These are phyloP conservation scores for Meta bourneti DNA, from an alignment of 2,888 invertebrate species.

Conservation along the genomic window DNA sequence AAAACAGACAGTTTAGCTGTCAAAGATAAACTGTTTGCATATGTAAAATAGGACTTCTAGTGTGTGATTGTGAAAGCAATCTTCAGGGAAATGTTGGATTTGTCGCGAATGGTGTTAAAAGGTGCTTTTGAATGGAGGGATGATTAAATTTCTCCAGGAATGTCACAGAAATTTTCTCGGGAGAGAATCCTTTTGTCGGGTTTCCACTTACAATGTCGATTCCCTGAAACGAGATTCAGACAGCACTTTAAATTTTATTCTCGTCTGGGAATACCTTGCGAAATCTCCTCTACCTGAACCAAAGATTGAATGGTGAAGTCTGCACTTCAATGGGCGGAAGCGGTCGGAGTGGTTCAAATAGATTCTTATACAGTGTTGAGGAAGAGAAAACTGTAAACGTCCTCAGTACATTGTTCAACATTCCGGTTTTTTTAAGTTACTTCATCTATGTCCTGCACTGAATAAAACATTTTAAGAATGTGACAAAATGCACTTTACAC, in stretches of 20 bases:
- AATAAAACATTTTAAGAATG: no score
- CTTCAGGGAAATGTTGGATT: constrained; percentile 6
- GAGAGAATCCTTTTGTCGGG: constrained; percentile 19
- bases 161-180: constrained; percentile 15
- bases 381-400: background rate
- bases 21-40: constrained; percentile 41
- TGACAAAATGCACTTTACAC: no score
- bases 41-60: constrained; percentile 38
- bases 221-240: constrained; percentile 1
- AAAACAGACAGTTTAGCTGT: constrained; percentile 9
- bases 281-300: background rate
- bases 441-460: no score
- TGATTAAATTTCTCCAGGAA: constrained; percentile 44
- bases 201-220: background rate
- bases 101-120: constrained; percentile 33
- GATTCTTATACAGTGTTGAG: no score
- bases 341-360: background rate
- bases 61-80: constrained; percentile 30
- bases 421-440: no score
- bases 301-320: background rate
- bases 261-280: background rate
- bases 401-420: background rate
- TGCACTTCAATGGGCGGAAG: background rate
- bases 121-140: constrained; percentile 44
- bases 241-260: constrained; percentile 43